Percentiles rank a stretch among this genome's conserved stretches.
These are phyloP conservation scores for Cepphus grylle DNA, from an alignment of 2,113 vertebrate genomes.

Conservation along the genomic window DNA sequence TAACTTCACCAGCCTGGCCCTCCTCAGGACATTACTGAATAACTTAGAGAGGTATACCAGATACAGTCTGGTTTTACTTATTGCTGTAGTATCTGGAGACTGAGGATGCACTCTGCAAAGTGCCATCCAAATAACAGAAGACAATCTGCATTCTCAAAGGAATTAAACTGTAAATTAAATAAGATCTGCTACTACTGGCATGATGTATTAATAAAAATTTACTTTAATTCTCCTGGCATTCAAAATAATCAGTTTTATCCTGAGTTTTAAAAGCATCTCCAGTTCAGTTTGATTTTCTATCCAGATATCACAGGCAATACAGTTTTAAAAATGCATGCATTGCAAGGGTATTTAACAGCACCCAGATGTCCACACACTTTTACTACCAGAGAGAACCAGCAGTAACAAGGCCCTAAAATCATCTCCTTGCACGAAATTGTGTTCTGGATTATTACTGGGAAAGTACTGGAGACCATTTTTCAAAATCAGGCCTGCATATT, in stretches of 20 bases:
- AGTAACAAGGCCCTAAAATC: background rate
- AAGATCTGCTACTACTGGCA: background rate
- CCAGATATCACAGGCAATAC: background rate
- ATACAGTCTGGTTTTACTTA: background rate
- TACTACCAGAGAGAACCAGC: background rate
- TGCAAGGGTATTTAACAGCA: background rate
- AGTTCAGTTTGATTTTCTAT: background rate
- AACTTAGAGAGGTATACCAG: background rate
- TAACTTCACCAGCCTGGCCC: background rate
- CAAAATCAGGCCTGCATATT: background rate
- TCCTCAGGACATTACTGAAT: background rate
- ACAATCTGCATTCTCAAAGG: background rate
- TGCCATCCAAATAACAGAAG: background rate
- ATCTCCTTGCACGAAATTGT: background rate
- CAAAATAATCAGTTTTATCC: background rate
- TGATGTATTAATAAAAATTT: background rate
- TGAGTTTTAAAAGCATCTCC: background rate
- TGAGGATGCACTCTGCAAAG: background rate
- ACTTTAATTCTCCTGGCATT: background rate
- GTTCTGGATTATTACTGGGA: background rate
- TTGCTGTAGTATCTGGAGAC: fast-evolving
- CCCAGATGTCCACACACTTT: background rate
- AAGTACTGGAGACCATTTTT: conserved; percentile 11
- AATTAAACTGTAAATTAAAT: background rate
- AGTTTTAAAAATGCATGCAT: background rate